Percentiles rank a stretch among this genome's conserved stretches.
These are phyloP conservation scores for Brienomyrus longianalis DNA, from an alignment of 2,113 vertebrate species.

Conservation along the genomic window DNA sequence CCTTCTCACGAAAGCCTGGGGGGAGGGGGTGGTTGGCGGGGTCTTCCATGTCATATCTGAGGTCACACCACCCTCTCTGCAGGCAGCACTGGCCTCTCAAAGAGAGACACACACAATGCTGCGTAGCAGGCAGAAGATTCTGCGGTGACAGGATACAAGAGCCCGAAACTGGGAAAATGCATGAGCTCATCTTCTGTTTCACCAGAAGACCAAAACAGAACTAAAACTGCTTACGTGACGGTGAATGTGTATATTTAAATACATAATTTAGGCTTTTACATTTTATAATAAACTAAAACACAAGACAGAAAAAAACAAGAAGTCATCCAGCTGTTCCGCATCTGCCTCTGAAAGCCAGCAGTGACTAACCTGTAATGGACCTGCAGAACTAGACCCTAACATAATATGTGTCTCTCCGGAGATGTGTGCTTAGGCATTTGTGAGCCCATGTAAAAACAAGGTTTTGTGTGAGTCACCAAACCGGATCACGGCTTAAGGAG, in stretches of 20 bases:
- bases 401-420: neutral
- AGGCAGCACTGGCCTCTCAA: neutral
- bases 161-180: neutral
- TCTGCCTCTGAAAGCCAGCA: slow-evolving; percentile 14
- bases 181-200: neutral
- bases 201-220: neutral
- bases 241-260: neutral
- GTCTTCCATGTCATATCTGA: slow-evolving; percentile 11
- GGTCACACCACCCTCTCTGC: slow-evolving; percentile 6
- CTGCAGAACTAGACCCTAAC: neutral
- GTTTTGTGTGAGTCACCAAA: neutral
- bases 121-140: too few species aligned
- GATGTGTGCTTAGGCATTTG: neutral
- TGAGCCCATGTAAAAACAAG: neutral
- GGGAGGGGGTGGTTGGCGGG: slow-evolving; percentile 5
- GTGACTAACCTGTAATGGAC: slow-evolving; percentile 11
- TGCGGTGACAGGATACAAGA: neutral
- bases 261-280: neutral
- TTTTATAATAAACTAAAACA: slow-evolving; percentile 10
- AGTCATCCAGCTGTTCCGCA: slow-evolving; percentile 11
- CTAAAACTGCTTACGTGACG: neutral
- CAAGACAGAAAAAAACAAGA: neutral
- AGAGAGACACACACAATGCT: neutral
- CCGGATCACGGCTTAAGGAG: neutral
- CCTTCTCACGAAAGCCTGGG: slow-evolving; percentile 36